Evolutionary conservation across 2,888 invertebrate species (phyloP), one percentile per base, ranked within the genome.

Genomic region (Auanema sp.): DNA sequence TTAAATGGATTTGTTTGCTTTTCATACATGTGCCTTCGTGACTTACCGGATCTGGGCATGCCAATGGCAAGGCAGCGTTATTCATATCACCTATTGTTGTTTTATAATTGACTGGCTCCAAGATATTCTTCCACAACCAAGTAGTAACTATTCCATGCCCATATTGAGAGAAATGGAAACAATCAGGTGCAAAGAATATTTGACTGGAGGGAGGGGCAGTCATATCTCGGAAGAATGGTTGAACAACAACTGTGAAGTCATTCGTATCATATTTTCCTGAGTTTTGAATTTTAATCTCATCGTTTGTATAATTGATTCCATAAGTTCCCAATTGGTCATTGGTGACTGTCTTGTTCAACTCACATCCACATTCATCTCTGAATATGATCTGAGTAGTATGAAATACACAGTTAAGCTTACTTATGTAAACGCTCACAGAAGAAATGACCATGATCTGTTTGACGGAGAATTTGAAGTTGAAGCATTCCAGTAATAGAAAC

Each of bases 151-250:
- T 59, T 25, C 72, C 75, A 63, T 79, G 79, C 14, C 77, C 77
- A 54, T 64, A 72, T 62, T 74, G 75, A 1, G 78, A 71, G 54
- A 79, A 79, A 61, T 79, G 79, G 76, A 78, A 79, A 58, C 79
- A 79, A 63, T 79, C 79, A 6, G 78, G 76, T 2, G 76, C 72
- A 51, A 76, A 77, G 64, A 75, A 77, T 6, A 54, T 64, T 58
- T 71, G 66, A 25, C 61, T 66, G 66, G 65, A 66, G 14, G 77
- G 65, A 2, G 77, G 77, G 23, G 63, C 66, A 21, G 54, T 42
- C 23, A 73, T 68, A 18, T 78, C 66, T 54, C 67, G 63, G 63
- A 79, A 71, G 65, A 76, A 75, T 23, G 78, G 78, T 58, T 79
- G 77, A 21, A 70, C 67, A 4, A 77, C 75, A 10, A 72, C 66